Conservation (phyloP, 2,888 invertebrate genomes). For the Nesidiocoris tenuis region DNA sequence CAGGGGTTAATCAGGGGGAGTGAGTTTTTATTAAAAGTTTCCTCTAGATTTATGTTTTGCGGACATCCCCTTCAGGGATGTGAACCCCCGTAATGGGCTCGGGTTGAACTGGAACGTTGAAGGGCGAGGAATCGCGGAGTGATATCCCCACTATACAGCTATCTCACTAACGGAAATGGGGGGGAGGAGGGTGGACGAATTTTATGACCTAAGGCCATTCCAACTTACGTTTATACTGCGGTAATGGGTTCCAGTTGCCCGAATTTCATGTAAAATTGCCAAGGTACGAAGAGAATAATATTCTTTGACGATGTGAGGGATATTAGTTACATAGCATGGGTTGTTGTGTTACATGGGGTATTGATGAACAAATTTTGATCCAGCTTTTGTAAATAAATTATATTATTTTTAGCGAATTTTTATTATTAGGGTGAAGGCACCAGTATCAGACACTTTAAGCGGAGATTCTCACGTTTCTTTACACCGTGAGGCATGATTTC, state of each 20-base stretch:
- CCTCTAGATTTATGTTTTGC: conserved; percentile 42
- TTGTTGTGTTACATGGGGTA: too few relatives aligned
- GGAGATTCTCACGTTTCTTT: too few relatives aligned
- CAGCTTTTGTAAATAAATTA: too few relatives aligned
- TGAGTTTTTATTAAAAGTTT: conserved; percentile 44
- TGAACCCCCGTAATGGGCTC: conserved; percentile 20
- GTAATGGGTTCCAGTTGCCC: not conserved
- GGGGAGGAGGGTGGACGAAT: not conserved
- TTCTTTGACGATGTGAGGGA: too few relatives aligned
- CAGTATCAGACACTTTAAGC: too few relatives aligned
- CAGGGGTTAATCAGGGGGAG: conserved; percentile 42
- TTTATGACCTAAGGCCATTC: not conserved
- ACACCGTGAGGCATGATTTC: too few relatives aligned
- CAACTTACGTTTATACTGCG: not conserved
- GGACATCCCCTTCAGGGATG: conserved; percentile 40
- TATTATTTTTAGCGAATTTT: too few relatives aligned
- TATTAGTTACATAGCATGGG: too few relatives aligned
- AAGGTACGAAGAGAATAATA: not conserved
- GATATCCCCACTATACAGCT: too few relatives aligned
- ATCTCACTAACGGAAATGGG: not conserved
- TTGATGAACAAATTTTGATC: too few relatives aligned
- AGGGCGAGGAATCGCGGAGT: too few relatives aligned
- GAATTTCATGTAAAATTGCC: not conserved
- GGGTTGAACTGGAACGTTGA: conserved; percentile 7
- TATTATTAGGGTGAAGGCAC: too few relatives aligned